Percentiles rank a stretch among this genome's conserved stretches.
Conservation (phyloP, 2,797 vertebrate species). For the Eulemur mongoz region DNA sequence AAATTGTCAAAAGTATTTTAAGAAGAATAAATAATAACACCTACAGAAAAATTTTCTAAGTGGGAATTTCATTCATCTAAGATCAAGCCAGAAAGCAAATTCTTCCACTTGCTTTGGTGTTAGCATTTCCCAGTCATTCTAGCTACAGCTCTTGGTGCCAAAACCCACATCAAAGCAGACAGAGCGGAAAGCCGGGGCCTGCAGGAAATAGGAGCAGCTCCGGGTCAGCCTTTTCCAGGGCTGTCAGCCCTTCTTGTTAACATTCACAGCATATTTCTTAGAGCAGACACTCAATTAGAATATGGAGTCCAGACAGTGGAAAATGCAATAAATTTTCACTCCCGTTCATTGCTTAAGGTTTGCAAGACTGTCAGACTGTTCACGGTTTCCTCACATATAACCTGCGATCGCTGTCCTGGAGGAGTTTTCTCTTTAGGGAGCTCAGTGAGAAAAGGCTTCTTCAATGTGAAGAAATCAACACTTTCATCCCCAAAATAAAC, state of each 20-base stretch:
- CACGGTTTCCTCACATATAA: background rate
- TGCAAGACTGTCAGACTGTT: background rate
- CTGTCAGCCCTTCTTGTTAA: conserved; percentile 22
- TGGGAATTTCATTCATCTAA: conserved; percentile 59
- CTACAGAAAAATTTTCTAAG: conserved; percentile 22
- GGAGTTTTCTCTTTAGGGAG: background rate
- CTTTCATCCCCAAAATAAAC: background rate
- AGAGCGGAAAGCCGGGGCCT: background rate
- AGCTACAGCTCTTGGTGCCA: background rate
- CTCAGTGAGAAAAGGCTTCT: background rate
- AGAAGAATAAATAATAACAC: conserved; percentile 45
- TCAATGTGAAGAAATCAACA: background rate
- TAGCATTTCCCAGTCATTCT: conserved; percentile 28
- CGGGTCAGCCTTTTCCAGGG: conserved; percentile 10
- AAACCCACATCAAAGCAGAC: conserved; percentile 64
- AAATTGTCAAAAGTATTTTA: background rate
- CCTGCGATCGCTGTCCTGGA: background rate
- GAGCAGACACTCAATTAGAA: conserved; percentile 43
- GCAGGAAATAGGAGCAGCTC: conserved; percentile 30
- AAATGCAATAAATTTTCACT: conserved; percentile 47
- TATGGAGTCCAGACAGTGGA: conserved; percentile 18
- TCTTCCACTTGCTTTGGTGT: conserved; percentile 48
- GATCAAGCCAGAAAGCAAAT: conserved; percentile 53
- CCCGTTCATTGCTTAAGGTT: background rate
- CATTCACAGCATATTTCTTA: conserved; percentile 61